Evolutionary conservation across 1,140 invertebrate species (phyloP).

Genomic region (Pseudoatta argentina): DNA sequence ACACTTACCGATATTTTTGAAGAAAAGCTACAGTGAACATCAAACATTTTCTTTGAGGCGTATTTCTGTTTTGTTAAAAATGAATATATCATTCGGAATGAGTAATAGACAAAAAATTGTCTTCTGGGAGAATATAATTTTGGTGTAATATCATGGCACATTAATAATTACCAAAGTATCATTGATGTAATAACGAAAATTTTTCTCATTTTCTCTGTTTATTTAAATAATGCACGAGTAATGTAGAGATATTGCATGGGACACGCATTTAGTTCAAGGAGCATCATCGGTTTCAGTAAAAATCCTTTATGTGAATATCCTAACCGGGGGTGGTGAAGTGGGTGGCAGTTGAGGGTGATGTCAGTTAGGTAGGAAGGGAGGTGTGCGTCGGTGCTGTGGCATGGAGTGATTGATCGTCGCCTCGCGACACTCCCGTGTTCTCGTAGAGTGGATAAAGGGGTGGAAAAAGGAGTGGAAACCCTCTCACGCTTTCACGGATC

Average conservation of each 20-base stretch:
- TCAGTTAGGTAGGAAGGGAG: conserved; percentile 65
- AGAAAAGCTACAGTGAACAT: conserved; percentile 15
- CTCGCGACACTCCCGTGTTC: conserved; percentile 81
- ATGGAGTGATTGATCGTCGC: conserved; percentile 84
- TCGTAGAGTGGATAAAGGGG: conserved; percentile 82
- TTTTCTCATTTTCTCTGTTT: background rate
- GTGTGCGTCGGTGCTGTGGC: conserved; percentile 69
- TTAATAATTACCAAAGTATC: background rate
- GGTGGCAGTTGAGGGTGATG: conserved; percentile 2
- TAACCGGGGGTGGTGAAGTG: background rate
- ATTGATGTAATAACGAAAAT: background rate
- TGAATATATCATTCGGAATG: background rate
- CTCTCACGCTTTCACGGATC: conserved; percentile 83
- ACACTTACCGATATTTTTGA: conserved; percentile 7
- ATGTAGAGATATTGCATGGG: conserved; percentile 58
- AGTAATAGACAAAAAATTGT: background rate
- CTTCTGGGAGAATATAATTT: background rate
- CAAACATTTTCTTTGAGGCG: background rate
- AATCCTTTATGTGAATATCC: conserved; percentile 72
- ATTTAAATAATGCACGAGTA: conserved; percentile 14
- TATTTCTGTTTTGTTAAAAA: conserved; percentile 18
- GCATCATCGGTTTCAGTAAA: conserved; percentile 52
- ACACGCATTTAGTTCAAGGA: conserved; percentile 39
- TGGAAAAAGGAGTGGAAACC: conserved; percentile 79
- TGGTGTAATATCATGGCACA: background rate